Conservation (phyloP, 1,140 invertebrate species). For the Hormaphis cornu region DNA sequence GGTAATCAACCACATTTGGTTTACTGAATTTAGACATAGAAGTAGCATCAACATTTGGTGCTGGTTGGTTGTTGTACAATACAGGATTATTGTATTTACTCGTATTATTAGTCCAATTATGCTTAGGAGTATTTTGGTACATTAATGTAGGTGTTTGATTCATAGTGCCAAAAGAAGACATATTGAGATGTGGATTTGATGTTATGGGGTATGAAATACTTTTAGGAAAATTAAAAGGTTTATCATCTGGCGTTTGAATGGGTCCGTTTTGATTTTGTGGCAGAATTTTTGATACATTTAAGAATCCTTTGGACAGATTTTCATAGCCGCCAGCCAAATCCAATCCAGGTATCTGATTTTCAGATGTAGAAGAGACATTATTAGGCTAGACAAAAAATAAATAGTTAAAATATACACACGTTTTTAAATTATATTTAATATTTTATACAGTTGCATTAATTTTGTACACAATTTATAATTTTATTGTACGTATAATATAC, state of each 20-base stretch:
- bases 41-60: background rate
- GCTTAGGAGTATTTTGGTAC: slow-evolving; percentile 7
- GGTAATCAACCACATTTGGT: background rate
- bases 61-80: background rate
- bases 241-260: slow-evolving; percentile 38
- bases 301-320: slow-evolving; percentile 5
- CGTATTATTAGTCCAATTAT: background rate
- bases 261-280: slow-evolving; percentile 30
- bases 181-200: background rate
- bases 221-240: slow-evolving; percentile 39
- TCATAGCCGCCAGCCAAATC: slow-evolving; percentile 34
- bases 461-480: too few species aligned
- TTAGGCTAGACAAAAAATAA: background rate
- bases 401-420: background rate
- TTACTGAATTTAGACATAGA: background rate
- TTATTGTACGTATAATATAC: too few species aligned
- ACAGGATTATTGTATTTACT: background rate
- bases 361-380: background rate
- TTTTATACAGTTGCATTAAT: too few species aligned
- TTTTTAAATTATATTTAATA: too few species aligned
- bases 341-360: slow-evolving; percentile 37
- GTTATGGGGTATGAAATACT: background rate
- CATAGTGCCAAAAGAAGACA: background rate
- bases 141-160: background rate
- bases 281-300: slow-evolving; percentile 25